Base-by-base conservation (phyloP, 2,113 vertebrate species). In the Syrrhaptes paradoxus region DNA sequence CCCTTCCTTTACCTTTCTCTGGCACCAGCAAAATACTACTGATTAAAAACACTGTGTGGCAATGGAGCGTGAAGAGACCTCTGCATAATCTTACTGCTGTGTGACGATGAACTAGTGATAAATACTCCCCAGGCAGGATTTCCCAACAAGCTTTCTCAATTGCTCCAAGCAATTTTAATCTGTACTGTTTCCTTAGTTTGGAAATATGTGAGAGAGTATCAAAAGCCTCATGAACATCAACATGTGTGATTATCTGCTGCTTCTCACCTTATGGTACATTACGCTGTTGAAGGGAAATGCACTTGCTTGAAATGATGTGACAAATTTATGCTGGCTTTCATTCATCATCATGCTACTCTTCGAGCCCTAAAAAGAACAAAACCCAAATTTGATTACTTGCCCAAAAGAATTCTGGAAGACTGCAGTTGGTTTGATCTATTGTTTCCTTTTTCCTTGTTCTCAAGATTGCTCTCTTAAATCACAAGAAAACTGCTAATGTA, bases 311-410 rank as follows among this genome's bases (percentile, higher is more conserved):
- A 94, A 83, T 17, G 13, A 91, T 85, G 51, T 90, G 79, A 80
- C 36, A 90, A 38, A 78, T 89, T 58, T 80, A 34, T 71, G 51
- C 55, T 90, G 67, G 24, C 67, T 77, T 94, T 90, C 83, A 46
- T 84, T 95, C 83, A 85, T 51, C 63, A 21, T 45, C 34, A 6
- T 11, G 1, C 85, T 93, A 28, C 16, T 66, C 31, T 92, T 77
- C 51, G 43, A 83, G 67, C 16, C 18, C 46, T 80, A 13, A 94
- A 72, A 93, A 87, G 79, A 94, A 43, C 65, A 95, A 96, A 96
- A 31, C 77, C 13, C 36, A 68, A n/a, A 80, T 66, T 72, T 90
- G 54, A 90, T 87, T 80, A 32, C 24, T 58, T 93, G 82, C 88
- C 85, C 67, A 71, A 75, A 87, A 93, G 90, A 88, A 77, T 18